Base-by-base conservation (phyloP, 2,797 vertebrate genomes). In the Champsocephalus esox region DNA sequence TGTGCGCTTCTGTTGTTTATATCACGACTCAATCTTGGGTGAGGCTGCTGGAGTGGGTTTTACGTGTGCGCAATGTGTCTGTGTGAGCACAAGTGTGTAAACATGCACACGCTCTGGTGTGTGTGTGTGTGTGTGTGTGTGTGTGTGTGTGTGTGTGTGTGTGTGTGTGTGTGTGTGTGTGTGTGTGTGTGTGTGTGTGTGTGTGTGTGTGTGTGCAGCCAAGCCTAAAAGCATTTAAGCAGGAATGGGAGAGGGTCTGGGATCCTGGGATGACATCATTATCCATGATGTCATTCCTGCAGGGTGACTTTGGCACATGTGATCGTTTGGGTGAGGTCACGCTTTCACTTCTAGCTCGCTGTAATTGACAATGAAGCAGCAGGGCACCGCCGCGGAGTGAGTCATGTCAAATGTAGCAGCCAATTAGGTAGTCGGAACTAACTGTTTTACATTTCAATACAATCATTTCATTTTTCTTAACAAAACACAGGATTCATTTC, bases 261-360 rank as follows among this genome's bases (percentile, higher is more conserved):
- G 90, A 88, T 92, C 82, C 87, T 90, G 83, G 85, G 91, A 94
- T 94, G 92, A 94, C 92, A 93, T 93, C 92, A 94, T 94, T 91
- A 80, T 78, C 81, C 83, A 94, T 94, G 93, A 93, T 93, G 92
- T 93, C 91, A 94, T 93, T 91, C 90, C 90, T 93, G 89, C 86
- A 89, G 91, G 92, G 92, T 93, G 93, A 94, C 91, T 93, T 94
- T 94, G 92, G 90, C 89, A 91, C 89, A 90, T 90, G 91, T 84
- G 90, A 88, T 89, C 17, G 75, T 82, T 80, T 77, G 86, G 89
- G 83, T 92, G 92, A 93, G 89, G 88, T 93, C 92, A 93, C 90
- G 64, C 83, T 81, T 87, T 91, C 73, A 83, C 88, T 82, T 84
- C 87, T 86, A 87, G 85, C 83, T 86, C 84, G 46, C 62, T 71